These are phyloP conservation scores for Netelia virgata DNA, from an alignment of 2,888 invertebrate genomes.

Conservation along the genomic window DNA sequence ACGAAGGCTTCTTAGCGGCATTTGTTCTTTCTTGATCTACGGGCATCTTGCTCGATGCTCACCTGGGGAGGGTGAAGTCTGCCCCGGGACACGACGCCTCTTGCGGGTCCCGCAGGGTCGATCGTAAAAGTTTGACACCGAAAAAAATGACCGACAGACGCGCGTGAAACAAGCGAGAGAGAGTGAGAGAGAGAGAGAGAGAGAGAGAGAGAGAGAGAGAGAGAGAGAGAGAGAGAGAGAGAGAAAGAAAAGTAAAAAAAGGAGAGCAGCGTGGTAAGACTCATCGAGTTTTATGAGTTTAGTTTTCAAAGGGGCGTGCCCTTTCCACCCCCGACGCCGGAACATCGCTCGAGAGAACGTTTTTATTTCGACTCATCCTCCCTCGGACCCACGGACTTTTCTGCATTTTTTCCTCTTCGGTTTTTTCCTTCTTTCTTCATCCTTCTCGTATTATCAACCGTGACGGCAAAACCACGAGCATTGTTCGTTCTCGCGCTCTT, in stretches of 20 bases:
- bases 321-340: constrained; percentile 68
- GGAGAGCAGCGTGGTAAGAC: constrained; percentile 69
- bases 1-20: constrained; percentile 41
- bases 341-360: constrained; percentile 53
- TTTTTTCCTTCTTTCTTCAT: constrained; percentile 30
- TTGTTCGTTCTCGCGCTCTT: constrained; percentile 53
- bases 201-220: constrained; percentile 28
- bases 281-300: constrained; percentile 76
- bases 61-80: background rate
- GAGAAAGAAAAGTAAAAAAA: constrained; percentile 46
- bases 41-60: constrained; percentile 60
- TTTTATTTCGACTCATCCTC: constrained; percentile 61
- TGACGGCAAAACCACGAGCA: constrained; percentile 54
- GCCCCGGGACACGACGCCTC: constrained; percentile 59
- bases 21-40: constrained; percentile 65
- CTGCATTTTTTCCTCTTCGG: constrained; percentile 35
- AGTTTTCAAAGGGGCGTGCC: constrained; percentile 72
- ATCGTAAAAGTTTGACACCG: constrained; percentile 76
- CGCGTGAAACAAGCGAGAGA: constrained; percentile 46
- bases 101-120: constrained; percentile 66
- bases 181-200: constrained; percentile 5
- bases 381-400: constrained; percentile 9
- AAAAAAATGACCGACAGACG: constrained; percentile 68
- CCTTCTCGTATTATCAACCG: constrained; percentile 27
- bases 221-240: constrained; percentile 18